Base-by-base conservation (phyloP, 2,113 vertebrate genomes). In the Grantiella picta region DNA sequence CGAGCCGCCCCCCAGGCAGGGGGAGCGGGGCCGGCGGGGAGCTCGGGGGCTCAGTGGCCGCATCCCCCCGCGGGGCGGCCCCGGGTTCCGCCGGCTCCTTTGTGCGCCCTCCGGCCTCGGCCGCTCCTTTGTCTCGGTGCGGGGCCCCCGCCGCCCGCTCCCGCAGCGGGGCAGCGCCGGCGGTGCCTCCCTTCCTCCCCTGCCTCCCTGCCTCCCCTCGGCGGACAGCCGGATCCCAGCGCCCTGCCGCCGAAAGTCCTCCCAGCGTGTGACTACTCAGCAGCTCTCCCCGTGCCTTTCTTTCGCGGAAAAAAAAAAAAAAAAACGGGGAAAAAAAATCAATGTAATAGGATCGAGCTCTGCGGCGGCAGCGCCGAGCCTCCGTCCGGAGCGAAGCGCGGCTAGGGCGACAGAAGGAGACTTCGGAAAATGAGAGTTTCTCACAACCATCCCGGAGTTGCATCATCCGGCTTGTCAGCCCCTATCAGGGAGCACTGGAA, bases 401-500 rank as follows among this genome's bases (percentile, higher is more conserved):
- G 49, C 57, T 56, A 85, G 65, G 12, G 35, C 14, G 50, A 24
- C 54, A 54, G 59, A 65, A 81, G 63, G 70, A 82, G 63, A 61
- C 54, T 76, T 69, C 61, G 47, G 56, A 25, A 69, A 86, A 91
- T 21, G 64, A 73, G 95, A 92, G 33, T 96, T 95, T 92, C 70
- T 76, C 71, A 16, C 71, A 76, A 3, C 29, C 35, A 9, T 68
- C 52, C 36, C 8, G 9, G 56, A 83, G 86, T 95, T 96, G 95
- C 95, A 94, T 96, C 89, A 96, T 88, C 86, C 86, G 52, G 78
- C 63, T 61, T 69, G 82, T 69, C 86, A 92, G 71, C 50, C 89
- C 64, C 54, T 65, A 24, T n/a, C 29, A 81, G 23, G 66, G 63
- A 91, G 68, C 72, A 3, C 47, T 84, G 94, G 77, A 75, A 96